Evolutionary conservation across 2,797 vertebrate genomes (phyloP).

Genomic region (Microhierax caerulescens): DNA sequence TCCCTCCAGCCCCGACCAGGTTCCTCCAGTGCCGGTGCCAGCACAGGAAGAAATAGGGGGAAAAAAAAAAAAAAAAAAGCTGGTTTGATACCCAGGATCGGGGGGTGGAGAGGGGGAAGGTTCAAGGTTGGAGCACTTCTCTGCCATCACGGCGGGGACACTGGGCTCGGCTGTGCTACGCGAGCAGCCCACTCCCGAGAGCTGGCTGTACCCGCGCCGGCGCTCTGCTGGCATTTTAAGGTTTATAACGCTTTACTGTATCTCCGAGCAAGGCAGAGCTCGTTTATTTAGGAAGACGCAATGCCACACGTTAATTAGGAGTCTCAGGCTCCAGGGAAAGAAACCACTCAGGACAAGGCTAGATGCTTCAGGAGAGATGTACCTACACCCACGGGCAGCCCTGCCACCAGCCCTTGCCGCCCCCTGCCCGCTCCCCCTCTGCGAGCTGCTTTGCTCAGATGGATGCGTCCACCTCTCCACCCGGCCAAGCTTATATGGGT

Average conservation of each 20-base stretch:
- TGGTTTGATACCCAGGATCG: background rate
- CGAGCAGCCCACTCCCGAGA: background rate
- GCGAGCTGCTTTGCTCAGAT: background rate
- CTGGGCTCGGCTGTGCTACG: background rate
- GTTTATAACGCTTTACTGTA: background rate
- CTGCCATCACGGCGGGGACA: background rate
- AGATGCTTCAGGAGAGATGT: background rate
- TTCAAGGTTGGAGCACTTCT: background rate
- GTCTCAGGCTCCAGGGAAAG: background rate
- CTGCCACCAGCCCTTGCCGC: background rate
- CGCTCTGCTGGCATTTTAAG: background rate
- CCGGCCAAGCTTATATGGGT: background rate
- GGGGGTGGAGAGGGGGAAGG: background rate
- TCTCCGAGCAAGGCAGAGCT: background rate
- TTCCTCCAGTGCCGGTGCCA: slow-evolving; percentile 6
- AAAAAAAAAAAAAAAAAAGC: background rate
- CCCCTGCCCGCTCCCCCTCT: background rate
- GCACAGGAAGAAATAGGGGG: background rate
- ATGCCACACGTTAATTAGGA: background rate
- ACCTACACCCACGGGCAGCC: background rate
- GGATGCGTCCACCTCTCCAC: background rate
- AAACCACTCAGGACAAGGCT: background rate
- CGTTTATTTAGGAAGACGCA: background rate
- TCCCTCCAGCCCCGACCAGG: background rate
- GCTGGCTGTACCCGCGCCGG: background rate